phyloP scores from a whole-genome alignment of 2,888 invertebrate genomes.

The Eupeodes latifasciatus region DNA sequence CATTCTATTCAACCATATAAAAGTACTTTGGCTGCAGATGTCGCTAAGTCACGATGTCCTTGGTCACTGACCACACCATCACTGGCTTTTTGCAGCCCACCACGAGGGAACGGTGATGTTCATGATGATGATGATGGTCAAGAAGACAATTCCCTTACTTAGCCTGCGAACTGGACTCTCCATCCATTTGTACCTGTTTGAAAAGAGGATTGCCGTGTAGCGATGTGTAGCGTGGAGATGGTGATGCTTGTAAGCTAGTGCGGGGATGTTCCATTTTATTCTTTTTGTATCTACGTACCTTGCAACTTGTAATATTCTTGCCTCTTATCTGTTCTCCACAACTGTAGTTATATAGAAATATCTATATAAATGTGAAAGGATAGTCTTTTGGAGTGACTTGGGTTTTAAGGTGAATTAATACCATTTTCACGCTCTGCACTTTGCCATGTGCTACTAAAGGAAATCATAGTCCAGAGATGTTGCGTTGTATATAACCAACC shows the following conservation, averaged over 20 bases:
- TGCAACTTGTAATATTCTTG: conserved; percentile 59
- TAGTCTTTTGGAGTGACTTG: conserved; percentile 28
- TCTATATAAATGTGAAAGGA: background rate
- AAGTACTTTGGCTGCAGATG: conserved; percentile 57
- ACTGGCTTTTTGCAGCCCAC: background rate
- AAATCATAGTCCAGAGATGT: background rate
- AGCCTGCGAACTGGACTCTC: conserved; percentile 8
- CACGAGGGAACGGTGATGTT: background rate
- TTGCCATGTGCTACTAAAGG: conserved; percentile 21
- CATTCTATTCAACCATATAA: conserved; percentile 28
- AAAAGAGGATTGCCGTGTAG: conserved; percentile 38
- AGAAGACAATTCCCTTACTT: conserved; percentile 42
- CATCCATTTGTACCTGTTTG: conserved; percentile 59
- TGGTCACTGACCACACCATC: conserved; percentile 72
- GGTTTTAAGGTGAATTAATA: conserved; percentile 62
- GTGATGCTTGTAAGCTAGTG: conserved; percentile 17
- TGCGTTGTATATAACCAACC: background rate
- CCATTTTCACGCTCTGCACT: conserved; percentile 46
- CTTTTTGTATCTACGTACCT: conserved; percentile 28
- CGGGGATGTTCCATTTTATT: conserved; percentile 65
- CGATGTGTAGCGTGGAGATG: background rate
- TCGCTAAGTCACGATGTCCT: conserved; percentile 77
- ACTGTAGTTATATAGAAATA: background rate
- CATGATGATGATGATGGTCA: conserved; percentile 22
- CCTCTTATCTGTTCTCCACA: conserved; percentile 47